These are phyloP conservation scores for Whitmania pigra DNA, from an alignment of 1,140 invertebrate species.

Conservation along the genomic window DNA sequence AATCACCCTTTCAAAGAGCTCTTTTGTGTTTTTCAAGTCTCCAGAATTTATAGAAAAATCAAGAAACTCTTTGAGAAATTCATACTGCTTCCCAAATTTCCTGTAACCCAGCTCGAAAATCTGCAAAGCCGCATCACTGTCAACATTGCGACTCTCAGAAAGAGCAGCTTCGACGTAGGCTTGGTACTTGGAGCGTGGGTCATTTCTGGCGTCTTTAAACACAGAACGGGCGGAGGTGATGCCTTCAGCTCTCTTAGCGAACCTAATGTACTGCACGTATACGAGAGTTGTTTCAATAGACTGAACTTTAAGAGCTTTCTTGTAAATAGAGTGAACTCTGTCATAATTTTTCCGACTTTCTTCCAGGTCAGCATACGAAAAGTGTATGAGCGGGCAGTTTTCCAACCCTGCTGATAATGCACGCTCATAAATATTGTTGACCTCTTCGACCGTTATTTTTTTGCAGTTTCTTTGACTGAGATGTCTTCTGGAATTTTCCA, in stretches of 20 bases:
- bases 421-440: no score
- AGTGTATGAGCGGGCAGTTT: no score
- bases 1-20: no score
- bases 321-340: constrained; percentile 92
- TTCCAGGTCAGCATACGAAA: no score
- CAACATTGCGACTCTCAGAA: constrained; percentile 98
- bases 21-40: constrained; percentile 48
- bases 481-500: constrained; percentile 81
- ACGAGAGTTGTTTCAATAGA: constrained; percentile 88
- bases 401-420: no score
- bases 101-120: constrained; percentile 97
- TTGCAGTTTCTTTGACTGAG: constrained; percentile 77
- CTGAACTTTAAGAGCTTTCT: constrained; percentile 67
- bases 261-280: constrained; percentile 98
- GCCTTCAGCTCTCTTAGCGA: constrained; percentile 85
- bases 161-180: constrained; percentile 89
- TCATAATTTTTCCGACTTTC: constrained; percentile 79
- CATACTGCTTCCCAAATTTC: constrained; percentile 82
- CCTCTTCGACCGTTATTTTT: neutral
- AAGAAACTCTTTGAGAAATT: constrained; percentile 88
- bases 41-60: constrained; percentile 95
- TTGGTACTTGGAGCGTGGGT: constrained; percentile 72
- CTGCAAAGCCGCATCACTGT: constrained; percentile 91
- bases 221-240: constrained; percentile 86
- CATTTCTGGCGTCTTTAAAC: constrained; percentile 87